These are phyloP conservation scores for Nanorana parkeri DNA, from an alignment of 2,113 vertebrate species.

Conservation along the genomic window DNA sequence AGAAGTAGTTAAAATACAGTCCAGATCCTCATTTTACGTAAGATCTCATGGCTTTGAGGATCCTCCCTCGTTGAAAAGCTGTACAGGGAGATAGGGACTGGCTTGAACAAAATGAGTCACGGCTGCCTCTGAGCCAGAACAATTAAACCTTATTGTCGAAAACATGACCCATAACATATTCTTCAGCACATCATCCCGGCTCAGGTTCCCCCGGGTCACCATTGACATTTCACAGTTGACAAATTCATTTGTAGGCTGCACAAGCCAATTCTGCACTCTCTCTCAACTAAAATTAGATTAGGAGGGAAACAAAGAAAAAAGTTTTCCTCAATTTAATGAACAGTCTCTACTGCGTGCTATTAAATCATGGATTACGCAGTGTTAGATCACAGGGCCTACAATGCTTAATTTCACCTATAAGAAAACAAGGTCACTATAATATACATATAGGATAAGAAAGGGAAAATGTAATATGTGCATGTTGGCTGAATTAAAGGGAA, in stretches of 20 bases:
- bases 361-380: too few relatives aligned
- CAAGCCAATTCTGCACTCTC: slow-evolving; percentile 67
- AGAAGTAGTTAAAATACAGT: slow-evolving; percentile 80
- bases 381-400: slow-evolving; percentile 8
- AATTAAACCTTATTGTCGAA: slow-evolving; percentile 82
- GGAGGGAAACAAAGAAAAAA: slow-evolving; percentile 28
- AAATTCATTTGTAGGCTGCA: slow-evolving; percentile 71
- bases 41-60: slow-evolving; percentile 70
- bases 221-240: slow-evolving; percentile 80
- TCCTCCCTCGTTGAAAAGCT: slow-evolving; percentile 75
- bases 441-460: too few relatives aligned
- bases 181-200: slow-evolving; percentile 77
- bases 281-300: slow-evolving; percentile 67
- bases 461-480: too few relatives aligned
- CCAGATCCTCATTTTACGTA: slow-evolving; percentile 67
- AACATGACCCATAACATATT: slow-evolving; percentile 78
- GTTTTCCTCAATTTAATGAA: slow-evolving; percentile 15
- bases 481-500: background rate
- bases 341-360: background rate
- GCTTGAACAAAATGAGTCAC: slow-evolving; percentile 80
- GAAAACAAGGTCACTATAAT: background rate
- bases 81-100: slow-evolving; percentile 76
- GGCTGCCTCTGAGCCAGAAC: slow-evolving; percentile 77
- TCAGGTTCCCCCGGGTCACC: slow-evolving; percentile 71
- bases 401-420: background rate